Base-by-base conservation (phyloP, 2,797 vertebrate species). In the Gouania willdenowi region DNA sequence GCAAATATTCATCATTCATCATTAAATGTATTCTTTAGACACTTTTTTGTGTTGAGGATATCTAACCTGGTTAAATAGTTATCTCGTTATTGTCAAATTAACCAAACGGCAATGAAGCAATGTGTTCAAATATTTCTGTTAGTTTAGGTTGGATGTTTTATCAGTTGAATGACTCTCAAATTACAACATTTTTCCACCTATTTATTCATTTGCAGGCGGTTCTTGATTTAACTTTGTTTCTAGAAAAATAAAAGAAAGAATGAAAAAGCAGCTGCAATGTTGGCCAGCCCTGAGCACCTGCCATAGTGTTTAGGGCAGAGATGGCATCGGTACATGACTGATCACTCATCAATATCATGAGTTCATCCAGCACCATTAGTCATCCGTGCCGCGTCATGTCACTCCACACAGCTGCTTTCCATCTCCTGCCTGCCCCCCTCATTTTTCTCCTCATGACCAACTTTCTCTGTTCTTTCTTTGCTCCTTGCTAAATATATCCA, bases 341-440 rank as follows among this genome's bases (percentile, higher is more conserved):
- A 87, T 87, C 72, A 47, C 80, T 80, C 58, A 46, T 87, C 81
- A 83, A 87, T 83, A 79, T 66, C 67, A 38, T 2, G 14, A 41
- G 73, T 75, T 82, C 65, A 64, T 52, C 54, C 59, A 36, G 52
- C 43, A 5, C 61, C 79, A 87, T 87, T 70, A 78, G 60, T 87
- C 84, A 84, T 82, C 66, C 36, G 40, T 40, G 21, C 52, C n/a
- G 27, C 37, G 6, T 60, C 53, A 65, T 79, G 81, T 83, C 83
- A 81, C 62, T 82, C 66, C 44, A 43, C 76, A 65, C 82, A 84
- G 81, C 83, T 85, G 83, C 83, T 82, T 48, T 44, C 74, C 51
- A 22, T 76, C 75, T 64, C 66, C 47, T 42, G 51, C 41, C 39
- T 63, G 50, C 66, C 41, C 50, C 49, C 48, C 62, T 74, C 74